phyloP scores from a whole-genome alignment of 2,797 vertebrate genomes.

The Acanthurus leucopareius region DNA sequence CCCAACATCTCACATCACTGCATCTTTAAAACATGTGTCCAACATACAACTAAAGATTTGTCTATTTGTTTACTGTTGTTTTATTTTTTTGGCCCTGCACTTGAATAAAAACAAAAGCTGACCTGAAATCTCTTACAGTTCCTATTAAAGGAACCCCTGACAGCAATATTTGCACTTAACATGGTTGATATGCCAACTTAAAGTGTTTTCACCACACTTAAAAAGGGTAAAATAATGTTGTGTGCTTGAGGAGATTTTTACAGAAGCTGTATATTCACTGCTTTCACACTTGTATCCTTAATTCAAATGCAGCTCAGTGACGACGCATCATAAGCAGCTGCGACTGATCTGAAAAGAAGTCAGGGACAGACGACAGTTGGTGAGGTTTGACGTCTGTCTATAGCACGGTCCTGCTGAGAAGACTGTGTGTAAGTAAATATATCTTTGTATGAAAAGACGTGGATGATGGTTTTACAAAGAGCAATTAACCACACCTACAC shows the following conservation, averaged over 20 bases:
- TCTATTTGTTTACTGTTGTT: background rate
- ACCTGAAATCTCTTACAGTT: background rate
- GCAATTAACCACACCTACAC: background rate
- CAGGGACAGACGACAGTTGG: constrained; percentile 19
- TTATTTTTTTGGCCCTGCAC: background rate
- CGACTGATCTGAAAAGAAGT: constrained; percentile 49
- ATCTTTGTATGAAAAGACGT: background rate
- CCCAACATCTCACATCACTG: background rate
- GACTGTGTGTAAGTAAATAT: background rate
- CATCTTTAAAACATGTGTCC: background rate
- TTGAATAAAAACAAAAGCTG: background rate
- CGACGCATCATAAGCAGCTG: constrained; percentile 42
- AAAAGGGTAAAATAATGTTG: background rate
- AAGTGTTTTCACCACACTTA: background rate
- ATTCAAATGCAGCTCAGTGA: constrained; percentile 26
- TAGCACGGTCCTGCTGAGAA: background rate
- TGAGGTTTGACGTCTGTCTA: constrained; percentile 15
- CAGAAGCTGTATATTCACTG: background rate
- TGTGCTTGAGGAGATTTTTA: background rate
- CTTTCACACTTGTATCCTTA: constrained; percentile 10
- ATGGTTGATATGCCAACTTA: background rate
- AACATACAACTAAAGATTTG: background rate
- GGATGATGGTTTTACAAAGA: background rate
- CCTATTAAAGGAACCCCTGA: background rate
- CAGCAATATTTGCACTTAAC: background rate